Evolutionary conservation across 2,113 vertebrate genomes (phyloP).

Genomic region (Potamarius usumacintae): DNA sequence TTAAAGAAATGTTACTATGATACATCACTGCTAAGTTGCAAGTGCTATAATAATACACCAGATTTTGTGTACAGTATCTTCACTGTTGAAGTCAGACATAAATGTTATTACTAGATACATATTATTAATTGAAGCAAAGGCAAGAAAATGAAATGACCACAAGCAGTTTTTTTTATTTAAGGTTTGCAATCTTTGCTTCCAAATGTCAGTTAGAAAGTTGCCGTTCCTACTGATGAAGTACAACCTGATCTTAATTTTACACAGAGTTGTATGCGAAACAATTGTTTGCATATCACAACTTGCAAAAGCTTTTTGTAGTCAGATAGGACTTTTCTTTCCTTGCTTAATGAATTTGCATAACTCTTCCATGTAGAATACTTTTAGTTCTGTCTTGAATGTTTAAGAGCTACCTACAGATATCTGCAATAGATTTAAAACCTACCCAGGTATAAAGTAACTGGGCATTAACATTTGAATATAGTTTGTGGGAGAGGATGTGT

Average conservation of each 20-base stretch:
- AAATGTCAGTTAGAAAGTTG: background rate
- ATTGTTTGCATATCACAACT: background rate
- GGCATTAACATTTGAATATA: too few species aligned
- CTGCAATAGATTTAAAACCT: too few species aligned
- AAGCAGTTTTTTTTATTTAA: background rate
- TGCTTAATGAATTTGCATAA: background rate
- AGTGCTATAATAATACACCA: background rate
- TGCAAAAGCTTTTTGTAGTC: background rate
- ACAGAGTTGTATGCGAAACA: background rate
- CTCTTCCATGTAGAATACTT: background rate
- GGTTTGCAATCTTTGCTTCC: background rate
- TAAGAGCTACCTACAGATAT: too few species aligned
- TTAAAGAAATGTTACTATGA: background rate
- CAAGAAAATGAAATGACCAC: background rate
- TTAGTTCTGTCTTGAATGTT: too few species aligned
- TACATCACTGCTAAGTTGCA: background rate
- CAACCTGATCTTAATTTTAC: background rate
- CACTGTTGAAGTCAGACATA: background rate
- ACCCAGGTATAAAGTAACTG: too few species aligned
- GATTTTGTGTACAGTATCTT: too few species aligned
- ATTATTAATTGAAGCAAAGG: background rate
- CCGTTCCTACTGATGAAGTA: background rate
- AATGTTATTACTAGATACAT: background rate
- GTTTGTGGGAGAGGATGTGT: too few species aligned
- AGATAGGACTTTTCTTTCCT: background rate